A percentile compares a stretch with the other conserved stretches of the same genome.
These are phyloP conservation scores for Eptesicus fuscus DNA, from an alignment of 2,113 vertebrate species.

Conservation along the genomic window DNA sequence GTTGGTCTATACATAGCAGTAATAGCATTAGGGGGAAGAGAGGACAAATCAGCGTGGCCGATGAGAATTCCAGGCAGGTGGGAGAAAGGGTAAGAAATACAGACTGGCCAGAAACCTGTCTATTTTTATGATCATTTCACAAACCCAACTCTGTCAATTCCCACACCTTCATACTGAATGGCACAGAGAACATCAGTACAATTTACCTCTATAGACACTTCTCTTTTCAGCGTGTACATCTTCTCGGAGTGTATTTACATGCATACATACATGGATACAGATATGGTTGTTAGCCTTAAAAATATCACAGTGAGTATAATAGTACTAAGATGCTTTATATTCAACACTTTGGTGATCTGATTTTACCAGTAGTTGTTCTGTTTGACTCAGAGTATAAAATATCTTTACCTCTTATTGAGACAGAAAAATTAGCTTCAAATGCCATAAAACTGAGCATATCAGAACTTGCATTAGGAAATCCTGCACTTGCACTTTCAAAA, in stretches of 20 bases:
- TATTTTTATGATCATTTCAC: slow-evolving; percentile 27
- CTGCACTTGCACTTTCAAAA: not conserved
- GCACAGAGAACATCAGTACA: not conserved
- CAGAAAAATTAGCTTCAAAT: slow-evolving; percentile 11
- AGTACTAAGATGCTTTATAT: not conserved
- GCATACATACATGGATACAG: not conserved
- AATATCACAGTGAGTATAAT: not conserved
- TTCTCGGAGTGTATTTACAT: not conserved
- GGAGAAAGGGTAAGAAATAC: not conserved
- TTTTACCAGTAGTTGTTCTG: slow-evolving; percentile 43
- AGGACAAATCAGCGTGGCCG: not conserved
- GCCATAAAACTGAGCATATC: not conserved
- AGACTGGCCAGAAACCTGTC: not conserved
- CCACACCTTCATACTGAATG: not conserved
- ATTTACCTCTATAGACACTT: not conserved
- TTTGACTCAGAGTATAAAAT: slow-evolving; percentile 12
- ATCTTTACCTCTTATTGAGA: not conserved
- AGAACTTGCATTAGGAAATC: slow-evolving; percentile 10
- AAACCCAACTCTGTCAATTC: not conserved
- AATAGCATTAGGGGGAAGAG: not conserved
- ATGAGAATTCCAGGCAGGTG: not conserved
- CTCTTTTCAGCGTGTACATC: not conserved
- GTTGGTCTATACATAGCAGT: not conserved
- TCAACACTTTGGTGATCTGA: not conserved
- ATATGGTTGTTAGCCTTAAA: not conserved